A percentile compares a stretch with the other conserved stretches of the same genome.
These are phyloP conservation scores for Hirudinaria manillensis DNA, from an alignment of 2,888 invertebrate genomes.

Conservation along the genomic window DNA sequence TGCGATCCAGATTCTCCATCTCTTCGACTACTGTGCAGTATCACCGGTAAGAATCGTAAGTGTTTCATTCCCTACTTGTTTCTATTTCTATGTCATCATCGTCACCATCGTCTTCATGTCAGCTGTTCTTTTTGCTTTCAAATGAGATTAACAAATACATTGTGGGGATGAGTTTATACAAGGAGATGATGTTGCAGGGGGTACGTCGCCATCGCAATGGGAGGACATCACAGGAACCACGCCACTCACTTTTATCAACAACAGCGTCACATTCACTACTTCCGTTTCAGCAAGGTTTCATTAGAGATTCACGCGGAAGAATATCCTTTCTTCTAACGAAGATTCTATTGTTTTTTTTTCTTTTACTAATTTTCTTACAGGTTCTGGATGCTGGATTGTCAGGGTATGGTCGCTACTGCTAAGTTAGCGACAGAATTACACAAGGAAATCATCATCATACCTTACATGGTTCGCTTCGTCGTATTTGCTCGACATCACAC, in stretches of 20 bases:
- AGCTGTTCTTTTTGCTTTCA: too few species aligned
- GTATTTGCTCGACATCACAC: conserved; percentile 88
- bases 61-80: conserved; percentile 20
- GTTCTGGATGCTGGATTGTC: conserved; percentile 99
- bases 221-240: conserved; percentile 99
- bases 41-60: conserved; percentile 40
- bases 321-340: background rate
- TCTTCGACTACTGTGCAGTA: conserved; percentile 40
- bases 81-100: background rate
- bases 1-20: conserved; percentile 57
- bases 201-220: conserved; percentile 96
- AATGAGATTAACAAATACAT: too few species aligned
- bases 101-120: background rate
- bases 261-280: conserved; percentile 98
- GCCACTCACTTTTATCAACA: conserved; percentile 94
- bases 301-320: background rate
- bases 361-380: conserved; percentile 43
- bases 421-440: conserved; percentile 98
- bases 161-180: too few species aligned
- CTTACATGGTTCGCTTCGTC: conserved; percentile 98
- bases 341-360: background rate
- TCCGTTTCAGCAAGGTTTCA: conserved; percentile 84
- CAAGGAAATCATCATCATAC: conserved; percentile 94
- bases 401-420: conserved; percentile 86
- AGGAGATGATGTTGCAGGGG: conserved; percentile 63